These are phyloP conservation scores for Chaenocephalus aceratus DNA, from an alignment of 2,113 vertebrate species.

Conservation along the genomic window DNA sequence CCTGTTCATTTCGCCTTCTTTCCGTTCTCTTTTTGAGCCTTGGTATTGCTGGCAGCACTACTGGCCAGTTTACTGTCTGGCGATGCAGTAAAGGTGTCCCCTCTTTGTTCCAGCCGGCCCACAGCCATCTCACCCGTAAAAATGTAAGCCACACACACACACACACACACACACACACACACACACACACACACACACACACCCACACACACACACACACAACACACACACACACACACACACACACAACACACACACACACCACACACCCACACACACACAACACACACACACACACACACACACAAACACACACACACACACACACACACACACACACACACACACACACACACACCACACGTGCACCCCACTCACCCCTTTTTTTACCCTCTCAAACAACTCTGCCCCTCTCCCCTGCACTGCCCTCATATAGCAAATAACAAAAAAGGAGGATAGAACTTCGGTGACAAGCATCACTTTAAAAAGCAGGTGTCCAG, in stretches of 20 bases:
- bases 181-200: too few species aligned
- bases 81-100: conserved; percentile 87
- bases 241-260: conserved; percentile 59
- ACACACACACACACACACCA: conserved; percentile 57
- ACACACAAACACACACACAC: conserved; percentile 66
- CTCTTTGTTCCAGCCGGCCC: conserved; percentile 85
- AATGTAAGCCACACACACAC: conserved; percentile 79
- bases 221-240: too few species aligned
- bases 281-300: conserved; percentile 61
- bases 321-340: conserved; percentile 51
- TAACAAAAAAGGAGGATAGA: conserved; percentile 79
- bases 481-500: conserved; percentile 88
- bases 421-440: conserved; percentile 76
- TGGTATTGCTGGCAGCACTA: conserved; percentile 75
- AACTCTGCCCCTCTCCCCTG: conserved; percentile 65
- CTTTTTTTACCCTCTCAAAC: conserved; percentile 66
- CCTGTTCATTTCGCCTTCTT: conserved; percentile 6
- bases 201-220: too few species aligned
- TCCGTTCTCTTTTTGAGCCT: conserved; percentile 59
- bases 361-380: conserved; percentile 56
- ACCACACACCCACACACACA: too few species aligned
- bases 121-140: conserved; percentile 83
- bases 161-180: conserved; percentile 46
- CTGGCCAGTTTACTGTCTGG: conserved; percentile 83
- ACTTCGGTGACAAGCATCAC: conserved; percentile 78